phyloP scores from a whole-genome alignment of 2,888 invertebrate genomes.

The Phalangium opilio region DNA sequence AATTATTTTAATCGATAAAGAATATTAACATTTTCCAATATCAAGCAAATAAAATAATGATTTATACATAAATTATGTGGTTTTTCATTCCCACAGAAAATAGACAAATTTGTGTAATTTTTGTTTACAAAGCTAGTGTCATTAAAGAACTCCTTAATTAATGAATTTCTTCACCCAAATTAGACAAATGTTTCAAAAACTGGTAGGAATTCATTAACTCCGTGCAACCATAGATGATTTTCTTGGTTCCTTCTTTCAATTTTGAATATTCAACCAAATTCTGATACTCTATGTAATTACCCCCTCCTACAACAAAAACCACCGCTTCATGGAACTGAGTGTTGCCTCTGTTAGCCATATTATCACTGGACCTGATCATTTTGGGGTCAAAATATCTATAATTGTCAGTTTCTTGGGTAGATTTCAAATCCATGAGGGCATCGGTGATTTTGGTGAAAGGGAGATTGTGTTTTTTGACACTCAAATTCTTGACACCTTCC shows the following conservation, averaged over 20 bases:
- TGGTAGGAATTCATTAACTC: slow-evolving; percentile 85
- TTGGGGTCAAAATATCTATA: slow-evolving; percentile 92
- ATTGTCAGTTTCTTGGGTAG: slow-evolving; percentile 62
- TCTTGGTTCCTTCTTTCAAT: slow-evolving; percentile 35
- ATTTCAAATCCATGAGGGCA: slow-evolving; percentile 63
- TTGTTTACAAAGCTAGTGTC: no score
- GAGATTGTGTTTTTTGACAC: slow-evolving; percentile 86
- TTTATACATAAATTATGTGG: no score
- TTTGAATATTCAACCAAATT: slow-evolving; percentile 90
- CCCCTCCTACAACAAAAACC: slow-evolving; percentile 79
- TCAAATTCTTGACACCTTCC: slow-evolving; percentile 98
- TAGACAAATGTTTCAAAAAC: slow-evolving; percentile 60
- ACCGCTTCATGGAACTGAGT: slow-evolving; percentile 44
- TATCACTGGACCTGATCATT: slow-evolving; percentile 47
- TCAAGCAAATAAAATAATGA: no score
- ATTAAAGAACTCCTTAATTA: no score
- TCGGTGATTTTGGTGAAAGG: slow-evolving; percentile 89
- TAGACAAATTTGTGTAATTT: no score
- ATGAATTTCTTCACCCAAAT: no score
- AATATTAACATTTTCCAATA: no score
- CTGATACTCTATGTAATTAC: slow-evolving; percentile 98
- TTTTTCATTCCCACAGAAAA: no score
- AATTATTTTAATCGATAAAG: no score
- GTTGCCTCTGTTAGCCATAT: slow-evolving; percentile 1
- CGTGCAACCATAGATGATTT: slow-evolving; percentile 88